Conservation (phyloP, 64 coral and sea anemone species). For the Anthopleura sola region DNA sequence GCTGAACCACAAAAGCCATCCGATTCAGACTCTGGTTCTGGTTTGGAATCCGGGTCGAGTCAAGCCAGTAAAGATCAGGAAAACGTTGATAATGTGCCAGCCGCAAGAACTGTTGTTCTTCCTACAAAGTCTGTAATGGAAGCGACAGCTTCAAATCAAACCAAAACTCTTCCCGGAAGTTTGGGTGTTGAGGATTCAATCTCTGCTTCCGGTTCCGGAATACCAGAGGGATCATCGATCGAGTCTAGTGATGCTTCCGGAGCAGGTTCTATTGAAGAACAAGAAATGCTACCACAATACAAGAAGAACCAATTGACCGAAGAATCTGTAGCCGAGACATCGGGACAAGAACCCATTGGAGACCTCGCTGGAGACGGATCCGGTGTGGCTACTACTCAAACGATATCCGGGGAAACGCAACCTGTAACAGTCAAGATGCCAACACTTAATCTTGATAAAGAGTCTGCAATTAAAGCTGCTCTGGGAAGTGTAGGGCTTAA, state of each 20-base stretch:
- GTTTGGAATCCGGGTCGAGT: not conserved
- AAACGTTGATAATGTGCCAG: not conserved
- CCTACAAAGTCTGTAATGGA: not conserved
- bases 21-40: constrained; percentile 8
- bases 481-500: constrained; percentile 33
- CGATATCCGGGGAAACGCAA: not conserved
- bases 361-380: not conserved
- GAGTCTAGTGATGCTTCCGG: not conserved
- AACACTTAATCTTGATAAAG: constrained; percentile 16
- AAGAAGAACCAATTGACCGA: constrained; percentile 3
- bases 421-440: not conserved
- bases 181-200: constrained; percentile 64
- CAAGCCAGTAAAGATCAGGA: not conserved
- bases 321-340: constrained; percentile 6
- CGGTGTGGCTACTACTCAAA: not conserved
- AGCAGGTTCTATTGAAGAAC: not conserved
- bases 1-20: not conserved
- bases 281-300: not conserved
- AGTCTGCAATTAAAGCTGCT: constrained; percentile 43
- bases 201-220: constrained; percentile 75
- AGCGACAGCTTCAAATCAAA: not conserved
- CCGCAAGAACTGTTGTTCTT: not conserved
- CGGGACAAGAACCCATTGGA: not conserved
- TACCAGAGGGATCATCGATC: not conserved
- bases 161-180: constrained; percentile 57